These are phyloP conservation scores for Watsonalla cultraria DNA, from an alignment of 2,888 invertebrate genomes.

Conservation along the genomic window DNA sequence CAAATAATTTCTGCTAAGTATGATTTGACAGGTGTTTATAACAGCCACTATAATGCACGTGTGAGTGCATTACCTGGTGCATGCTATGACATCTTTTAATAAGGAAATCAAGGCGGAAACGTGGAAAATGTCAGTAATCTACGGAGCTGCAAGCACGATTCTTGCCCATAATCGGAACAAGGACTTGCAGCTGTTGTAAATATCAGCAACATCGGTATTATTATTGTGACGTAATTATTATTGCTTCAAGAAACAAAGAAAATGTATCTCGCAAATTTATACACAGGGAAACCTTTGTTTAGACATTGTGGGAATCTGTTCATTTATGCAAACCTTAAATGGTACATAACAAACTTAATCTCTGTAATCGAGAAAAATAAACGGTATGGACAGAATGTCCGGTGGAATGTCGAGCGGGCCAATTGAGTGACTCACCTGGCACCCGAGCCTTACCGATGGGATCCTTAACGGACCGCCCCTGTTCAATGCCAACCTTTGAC, in stretches of 20 bases:
- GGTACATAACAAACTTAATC: slow-evolving; percentile 23
- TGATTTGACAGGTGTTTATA: slow-evolving; percentile 27
- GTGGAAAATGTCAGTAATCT: slow-evolving; percentile 75
- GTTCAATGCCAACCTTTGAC: slow-evolving; percentile 20
- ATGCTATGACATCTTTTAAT: slow-evolving; percentile 70
- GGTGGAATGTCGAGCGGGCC: slow-evolving; percentile 55
- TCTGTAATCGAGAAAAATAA: slow-evolving; percentile 38
- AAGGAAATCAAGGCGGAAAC: slow-evolving; percentile 71
- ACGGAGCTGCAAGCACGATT: slow-evolving; percentile 67
- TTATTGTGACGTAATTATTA: slow-evolving; percentile 71
- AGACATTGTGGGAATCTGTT: slow-evolving; percentile 17
- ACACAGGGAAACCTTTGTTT: slow-evolving; percentile 39
- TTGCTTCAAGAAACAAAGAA: slow-evolving; percentile 66
- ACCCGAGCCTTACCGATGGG: slow-evolving; percentile 36
- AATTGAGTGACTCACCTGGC: slow-evolving; percentile 54
- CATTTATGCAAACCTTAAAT: slow-evolving; percentile 24
- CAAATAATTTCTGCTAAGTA: background rate
- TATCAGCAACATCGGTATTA: slow-evolving; percentile 61
- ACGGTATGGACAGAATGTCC: slow-evolving; percentile 52
- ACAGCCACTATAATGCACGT: slow-evolving; percentile 45
- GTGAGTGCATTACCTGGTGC: slow-evolving; percentile 21
- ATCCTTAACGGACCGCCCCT: slow-evolving; percentile 38
- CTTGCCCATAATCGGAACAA: slow-evolving; percentile 75
- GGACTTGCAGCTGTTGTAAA: slow-evolving; percentile 74
- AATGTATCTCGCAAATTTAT: slow-evolving; percentile 43